Base-by-base conservation (phyloP, 2,113 vertebrate genomes). In the Ailurus styani region DNA sequence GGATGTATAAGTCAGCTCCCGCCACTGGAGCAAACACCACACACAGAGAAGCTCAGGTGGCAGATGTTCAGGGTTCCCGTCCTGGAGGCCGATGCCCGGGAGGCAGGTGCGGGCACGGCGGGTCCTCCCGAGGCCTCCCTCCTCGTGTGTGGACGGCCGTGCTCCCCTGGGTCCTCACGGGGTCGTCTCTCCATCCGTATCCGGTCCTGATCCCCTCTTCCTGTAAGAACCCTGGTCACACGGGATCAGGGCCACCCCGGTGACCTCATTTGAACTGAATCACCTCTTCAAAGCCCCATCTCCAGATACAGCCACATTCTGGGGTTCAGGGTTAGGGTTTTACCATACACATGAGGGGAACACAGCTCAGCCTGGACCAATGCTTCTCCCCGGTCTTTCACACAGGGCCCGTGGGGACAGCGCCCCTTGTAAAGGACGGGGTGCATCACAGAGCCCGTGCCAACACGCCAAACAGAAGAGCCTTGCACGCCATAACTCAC, bases 41-140 rank as follows among this genome's bases (percentile, higher is more conserved):
- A 11, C 3, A 42, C 11, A 0, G 7, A 42, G 45, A 0, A 3
- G 37, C n/a, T 64, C 13, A 18, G 27, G 12, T 6, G 9, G 2
- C 66, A 6, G 66, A 66, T 6, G 4, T 0, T 5, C 1, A 6
- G 2, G 10, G 23, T 42, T 20, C 25, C 37, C 10, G 34, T 23
- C 45, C 78, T 9, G 2, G n/a, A 31, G 55, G 21, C 18, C 8
- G 15, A 23, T 37, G 13, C 20, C 66, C 0, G 2, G 68, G 45
- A 10, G 20, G 45, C 47, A 13, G 25, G 60, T 4, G 12, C 3
- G 27, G 86, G 25, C 11, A n/a, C 78, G 47, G 47, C 47, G 2
- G 15, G 10, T 29, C 25, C n/a, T 11, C n/a, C 85, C 1, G n/a
- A 40, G 85, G 84, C 34, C 21, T 40, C 25, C 13, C 85, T 29